phyloP scores from a whole-genome alignment of 2,113 vertebrate genomes.

The Xiphophorus couchianus region DNA sequence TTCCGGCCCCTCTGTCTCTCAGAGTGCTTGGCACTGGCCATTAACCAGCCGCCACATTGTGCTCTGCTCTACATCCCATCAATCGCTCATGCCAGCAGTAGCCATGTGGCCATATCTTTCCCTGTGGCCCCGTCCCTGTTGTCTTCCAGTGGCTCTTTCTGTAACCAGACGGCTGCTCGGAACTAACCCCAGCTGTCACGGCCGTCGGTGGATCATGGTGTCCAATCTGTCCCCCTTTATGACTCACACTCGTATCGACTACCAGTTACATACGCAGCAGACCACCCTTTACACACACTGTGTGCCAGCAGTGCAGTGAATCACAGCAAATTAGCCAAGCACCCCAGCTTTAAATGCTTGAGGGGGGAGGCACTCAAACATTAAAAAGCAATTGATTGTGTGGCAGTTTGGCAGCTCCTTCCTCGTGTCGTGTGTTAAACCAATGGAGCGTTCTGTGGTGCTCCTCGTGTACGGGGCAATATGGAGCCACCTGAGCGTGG shows the following conservation, averaged over 20 bases:
- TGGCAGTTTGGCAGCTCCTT: slow-evolving; percentile 54
- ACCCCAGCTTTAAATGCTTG: slow-evolving; percentile 52
- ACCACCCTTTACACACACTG: slow-evolving; percentile 41
- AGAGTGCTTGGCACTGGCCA: slow-evolving; percentile 41
- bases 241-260: slow-evolving; percentile 40
- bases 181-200: slow-evolving; percentile 68
- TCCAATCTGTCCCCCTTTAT: slow-evolving; percentile 70
- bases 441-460: slow-evolving; percentile 52
- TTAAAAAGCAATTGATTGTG: slow-evolving; percentile 76
- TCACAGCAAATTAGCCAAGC: slow-evolving; percentile 70
- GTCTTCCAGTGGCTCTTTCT: slow-evolving; percentile 46
- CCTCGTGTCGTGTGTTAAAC: slow-evolving; percentile 51
- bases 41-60: slow-evolving; percentile 40
- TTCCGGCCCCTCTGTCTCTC: slow-evolving; percentile 56
- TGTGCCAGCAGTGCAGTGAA: slow-evolving; percentile 60
- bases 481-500: slow-evolving; percentile 57
- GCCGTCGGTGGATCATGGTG: slow-evolving; percentile 53
- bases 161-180: slow-evolving; percentile 67
- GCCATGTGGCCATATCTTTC: slow-evolving; percentile 61
- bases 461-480: slow-evolving; percentile 58
- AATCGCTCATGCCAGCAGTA: slow-evolving; percentile 54
- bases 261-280: slow-evolving; percentile 46
- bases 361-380: slow-evolving; percentile 58
- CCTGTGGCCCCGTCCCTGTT: slow-evolving; percentile 56
- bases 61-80: slow-evolving; percentile 34